Base-by-base conservation (phyloP, 2,113 vertebrate species). In the Podilymbus podiceps region DNA sequence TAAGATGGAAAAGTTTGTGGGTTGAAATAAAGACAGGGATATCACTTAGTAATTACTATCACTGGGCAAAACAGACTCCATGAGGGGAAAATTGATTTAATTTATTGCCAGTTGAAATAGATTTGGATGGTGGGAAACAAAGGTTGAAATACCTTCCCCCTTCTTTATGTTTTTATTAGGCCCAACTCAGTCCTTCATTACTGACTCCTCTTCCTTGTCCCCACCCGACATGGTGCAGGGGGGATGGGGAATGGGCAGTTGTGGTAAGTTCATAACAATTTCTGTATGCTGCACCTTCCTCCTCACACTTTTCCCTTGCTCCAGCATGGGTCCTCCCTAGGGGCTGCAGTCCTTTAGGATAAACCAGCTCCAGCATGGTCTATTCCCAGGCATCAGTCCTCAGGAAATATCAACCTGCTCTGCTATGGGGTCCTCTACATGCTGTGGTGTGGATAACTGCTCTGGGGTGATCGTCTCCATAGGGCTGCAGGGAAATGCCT, bases 11-110 rank as follows among this genome's bases (percentile, higher is more conserved):
- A 81, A 53, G 8, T 56, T 35, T 49, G 15, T 58, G 28, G 3
- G 2, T 71, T 4, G 6, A 72, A 28, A 67, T 79, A 58, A 76
- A 81, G 60, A 33, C 25, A 82, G 5, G 42, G 28, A 42, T 24
- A 88, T 64, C 28, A 42, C 24, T 82, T 63, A 58, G 35, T 47
- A 35, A 42, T 50, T 67, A 18, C 15, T 11, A 38, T 82, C 10
- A 55, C 38, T 1, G 9, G 31, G 27, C 13, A 71, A 78, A 85
- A 0, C 9, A 50, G 52, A 12, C 27, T 69, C 2, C 2, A 62
- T 9, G 49, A 88, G 38, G 28, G 14, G 55, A 74, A 93, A 77
- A 52, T 21, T 17, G 64, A 42, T 63, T 87, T 79, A 23, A 35
- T 77, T 93, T 77, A 31, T 33, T 77, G 21, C 6, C 27, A 53